Percentiles rank a stretch among this genome's conserved stretches.
These are phyloP conservation scores for Sprattus sprattus DNA, from an alignment of 2,113 vertebrate species.

Conservation along the genomic window DNA sequence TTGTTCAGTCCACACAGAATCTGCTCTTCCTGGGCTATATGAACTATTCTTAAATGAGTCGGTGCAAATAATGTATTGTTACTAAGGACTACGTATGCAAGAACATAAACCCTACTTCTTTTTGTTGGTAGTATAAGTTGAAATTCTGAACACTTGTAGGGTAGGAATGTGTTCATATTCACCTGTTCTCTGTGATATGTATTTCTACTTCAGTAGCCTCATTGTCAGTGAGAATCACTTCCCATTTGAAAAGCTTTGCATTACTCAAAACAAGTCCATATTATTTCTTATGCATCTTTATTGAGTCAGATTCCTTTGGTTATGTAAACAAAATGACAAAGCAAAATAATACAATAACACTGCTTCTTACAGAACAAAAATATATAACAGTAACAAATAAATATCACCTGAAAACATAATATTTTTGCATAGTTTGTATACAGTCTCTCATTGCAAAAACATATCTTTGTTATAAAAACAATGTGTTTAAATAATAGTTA, in stretches of 20 bases:
- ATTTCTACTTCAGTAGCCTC: background rate
- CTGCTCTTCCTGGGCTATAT: too few species aligned
- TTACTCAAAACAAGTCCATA: background rate
- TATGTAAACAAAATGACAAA: conserved; percentile 5
- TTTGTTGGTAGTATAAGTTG: too few species aligned
- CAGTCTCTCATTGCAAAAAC: background rate
- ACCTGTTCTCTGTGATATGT: background rate
- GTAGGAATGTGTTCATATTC: too few species aligned
- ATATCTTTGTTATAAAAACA: conserved; percentile 40
- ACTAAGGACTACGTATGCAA: too few species aligned
- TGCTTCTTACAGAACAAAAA: background rate
- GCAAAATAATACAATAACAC: background rate
- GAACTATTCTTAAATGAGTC: too few species aligned
- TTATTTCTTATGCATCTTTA: background rate
- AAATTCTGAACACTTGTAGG: too few species aligned
- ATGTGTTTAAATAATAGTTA: conserved; percentile 67
- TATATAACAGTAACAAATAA: background rate
- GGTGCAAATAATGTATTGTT: too few species aligned
- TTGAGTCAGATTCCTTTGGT: background rate
- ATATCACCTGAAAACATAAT: background rate
- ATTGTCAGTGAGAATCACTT: background rate
- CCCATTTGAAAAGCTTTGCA: background rate
- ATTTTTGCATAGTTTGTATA: background rate
- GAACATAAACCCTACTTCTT: too few species aligned
- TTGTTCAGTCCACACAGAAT: too few species aligned